Evolutionary conservation across 2,113 vertebrate genomes (phyloP).

Genomic region (Mus spicilegus): DNA sequence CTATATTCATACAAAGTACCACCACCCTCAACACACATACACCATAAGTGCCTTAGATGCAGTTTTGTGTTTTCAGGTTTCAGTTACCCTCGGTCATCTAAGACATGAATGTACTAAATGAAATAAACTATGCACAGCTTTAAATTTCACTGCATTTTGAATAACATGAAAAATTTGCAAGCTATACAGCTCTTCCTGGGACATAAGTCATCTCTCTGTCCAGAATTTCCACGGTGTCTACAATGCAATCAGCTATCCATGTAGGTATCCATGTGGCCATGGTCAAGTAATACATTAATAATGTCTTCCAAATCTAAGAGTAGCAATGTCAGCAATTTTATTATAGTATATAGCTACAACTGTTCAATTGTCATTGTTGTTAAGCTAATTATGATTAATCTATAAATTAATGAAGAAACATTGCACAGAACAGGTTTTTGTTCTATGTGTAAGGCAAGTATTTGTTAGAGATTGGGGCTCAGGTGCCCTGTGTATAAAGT

Average conservation of each 20-base stretch:
- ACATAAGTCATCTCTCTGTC: neutral
- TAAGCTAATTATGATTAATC: neutral
- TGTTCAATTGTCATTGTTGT: neutral
- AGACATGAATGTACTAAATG: neutral
- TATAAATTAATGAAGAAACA: neutral
- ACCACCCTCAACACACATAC: fast-evolving
- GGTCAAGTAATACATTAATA: neutral
- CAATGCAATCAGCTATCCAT: neutral
- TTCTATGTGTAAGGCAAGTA: neutral
- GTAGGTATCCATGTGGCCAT: too few relatives aligned
- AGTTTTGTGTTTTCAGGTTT: neutral
- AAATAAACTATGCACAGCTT: neutral
- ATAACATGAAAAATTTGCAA: neutral
- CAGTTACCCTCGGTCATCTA: neutral
- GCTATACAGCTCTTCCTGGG: neutral
- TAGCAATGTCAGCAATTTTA: neutral
- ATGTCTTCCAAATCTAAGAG: neutral
- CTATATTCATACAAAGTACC: neutral
- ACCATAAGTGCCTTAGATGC: neutral
- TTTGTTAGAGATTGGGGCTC: neutral
- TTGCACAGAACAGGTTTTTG: neutral
- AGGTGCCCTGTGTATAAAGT: neutral
- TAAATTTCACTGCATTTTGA: neutral
- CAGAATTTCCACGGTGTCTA: neutral
- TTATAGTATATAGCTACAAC: neutral